Base-by-base conservation (phyloP, 2,113 vertebrate species). In the Datnioides undecimradiatus region DNA sequence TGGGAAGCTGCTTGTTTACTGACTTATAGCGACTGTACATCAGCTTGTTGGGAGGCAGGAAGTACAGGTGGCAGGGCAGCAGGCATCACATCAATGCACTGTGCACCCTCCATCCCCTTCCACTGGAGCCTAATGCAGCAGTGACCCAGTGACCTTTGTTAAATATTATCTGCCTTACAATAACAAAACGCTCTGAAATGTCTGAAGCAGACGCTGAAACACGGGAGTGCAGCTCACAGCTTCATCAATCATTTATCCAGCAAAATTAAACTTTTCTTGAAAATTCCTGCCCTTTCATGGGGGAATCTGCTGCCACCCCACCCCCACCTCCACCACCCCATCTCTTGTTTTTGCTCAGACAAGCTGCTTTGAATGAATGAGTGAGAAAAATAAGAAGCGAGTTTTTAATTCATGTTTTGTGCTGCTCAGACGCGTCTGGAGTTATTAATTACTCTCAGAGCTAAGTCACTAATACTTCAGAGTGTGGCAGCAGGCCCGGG, bases 161-260 rank as follows among this genome's bases (percentile, higher is more conserved):
- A 95, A 95, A 94, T 89, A 95, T 94, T 95, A 93, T 86, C 87
- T 85, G 89, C 79, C 55, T 70, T 74, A 79, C 46, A 91, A 88
- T 84, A 90, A 89, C 88, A 91, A 25, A 89, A 89, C 27, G 69
- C 83, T 72, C 55, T 84, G 83, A 84, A 87, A 87, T 54, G 80
- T 71, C 86, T 65, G 70, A 67, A 62, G 62, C 67, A 40, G 69
- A 55, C 70, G 62, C 66, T 87, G 59, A 69, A 80, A 79, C 66
- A 40, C 36, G n/a, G 64, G 57, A 80, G 83, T 66, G 34, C 70
- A 76, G 83, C 79, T 70, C 77, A 80, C 79, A 6, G 76, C 73
- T 82, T 58, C 67, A 88, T 93, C 88, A 95, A 95, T 95, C 90
- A 95, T 95, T 94, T 16, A 95, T 91, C 84, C 69, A 8, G 40